Base-by-base conservation (phyloP, 2,888 invertebrate species). In the Protonemura montana region DNA sequence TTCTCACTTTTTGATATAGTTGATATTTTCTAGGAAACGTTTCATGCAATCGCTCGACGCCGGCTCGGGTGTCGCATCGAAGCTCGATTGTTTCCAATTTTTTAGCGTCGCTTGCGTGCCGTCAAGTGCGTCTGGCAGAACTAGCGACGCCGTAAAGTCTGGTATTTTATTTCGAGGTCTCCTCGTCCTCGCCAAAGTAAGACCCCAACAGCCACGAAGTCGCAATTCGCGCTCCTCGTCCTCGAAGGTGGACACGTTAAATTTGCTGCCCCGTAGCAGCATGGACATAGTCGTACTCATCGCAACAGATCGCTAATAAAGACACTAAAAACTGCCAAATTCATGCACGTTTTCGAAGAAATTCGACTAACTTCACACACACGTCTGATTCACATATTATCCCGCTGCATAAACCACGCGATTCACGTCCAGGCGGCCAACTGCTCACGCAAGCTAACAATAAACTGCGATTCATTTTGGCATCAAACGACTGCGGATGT, bases 121-220 rank as follows among this genome's bases (percentile, higher is more conserved):
- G 16, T 84, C 84, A 5, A 59, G 26, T 5, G 84, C 13, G 76
- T 84, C 84, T 28, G 84, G 76, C 5, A 84, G 21, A 42, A 83
- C 27, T 0, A 83, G 42, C 21, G 82, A n/a, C 41, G 82, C 10
- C 35, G 82, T 41, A 13, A 26, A 28, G 2, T 42, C 26, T 6
- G 84, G 84, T n/a, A 28, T 59, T 29, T 29, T 59, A 28, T 84
- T 84, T 27, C 29, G 26, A 10, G 76, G 29, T 2, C 84, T 42
- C n/a, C 29, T 76, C 6, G 84, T 28, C 13, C 84, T 42, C 13
- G 84, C 26, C 28, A 59, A 26, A 25, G 59, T 76, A 28, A 84
- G 29, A 26, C 84, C 84, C 76, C 59, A 84, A 28, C 84, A 84
- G 6, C 84, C 84, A 21, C 29, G 84, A 21, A 84, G 27, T n/a